phyloP scores from a whole-genome alignment of 2,113 vertebrate species.

The Tapirus terrestris region DNA sequence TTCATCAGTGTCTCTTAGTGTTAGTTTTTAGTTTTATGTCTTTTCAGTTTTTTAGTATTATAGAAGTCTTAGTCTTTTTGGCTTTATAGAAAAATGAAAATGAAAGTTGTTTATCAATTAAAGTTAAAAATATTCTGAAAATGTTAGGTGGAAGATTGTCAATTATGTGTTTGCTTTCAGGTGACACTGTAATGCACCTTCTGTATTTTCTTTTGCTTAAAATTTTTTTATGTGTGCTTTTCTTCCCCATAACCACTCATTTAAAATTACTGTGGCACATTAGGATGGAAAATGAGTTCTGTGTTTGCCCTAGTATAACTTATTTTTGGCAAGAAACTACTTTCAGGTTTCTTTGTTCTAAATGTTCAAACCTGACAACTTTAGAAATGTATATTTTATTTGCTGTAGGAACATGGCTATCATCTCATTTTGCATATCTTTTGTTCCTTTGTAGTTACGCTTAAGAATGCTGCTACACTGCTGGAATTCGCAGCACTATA shows the following conservation, averaged over 20 bases:
- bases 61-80: background rate
- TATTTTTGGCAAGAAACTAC: slow-evolving; percentile 8
- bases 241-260: background rate
- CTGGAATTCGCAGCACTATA: slow-evolving; percentile 95
- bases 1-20: background rate
- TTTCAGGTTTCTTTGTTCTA: slow-evolving; percentile 4
- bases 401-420: background rate
- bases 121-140: slow-evolving; percentile 33
- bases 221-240: background rate
- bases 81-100: background rate
- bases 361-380: background rate
- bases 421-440: slow-evolving; percentile 56
- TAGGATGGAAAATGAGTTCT: background rate
- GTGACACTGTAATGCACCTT: background rate
- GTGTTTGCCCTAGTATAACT: background rate
- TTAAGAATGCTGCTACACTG: slow-evolving; percentile 95
- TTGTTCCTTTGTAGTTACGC: slow-evolving; percentile 89
- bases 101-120: background rate
- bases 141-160: background rate
- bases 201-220: slow-evolving; percentile 27
- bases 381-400: slow-evolving; percentile 35
- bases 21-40: slow-evolving; percentile 15
- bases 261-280: slow-evolving; percentile 6
- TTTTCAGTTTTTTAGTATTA: no score
- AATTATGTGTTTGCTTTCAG: background rate